phyloP scores from a whole-genome alignment of 2,888 invertebrate genomes.

The Hemaris fuciformis region DNA sequence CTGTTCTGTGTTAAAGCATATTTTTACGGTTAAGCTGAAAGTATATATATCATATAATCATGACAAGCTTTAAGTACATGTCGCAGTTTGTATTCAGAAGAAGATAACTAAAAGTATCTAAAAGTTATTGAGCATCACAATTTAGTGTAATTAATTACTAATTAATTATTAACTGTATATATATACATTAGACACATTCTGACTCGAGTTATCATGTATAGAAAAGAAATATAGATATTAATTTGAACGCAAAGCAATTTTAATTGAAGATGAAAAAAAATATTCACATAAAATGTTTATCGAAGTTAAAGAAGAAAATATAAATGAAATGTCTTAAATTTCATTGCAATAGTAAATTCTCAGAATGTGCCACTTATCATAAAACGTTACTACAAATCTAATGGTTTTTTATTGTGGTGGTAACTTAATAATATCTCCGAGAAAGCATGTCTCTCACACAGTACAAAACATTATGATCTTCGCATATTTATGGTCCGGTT shows the following conservation, averaged over 20 bases:
- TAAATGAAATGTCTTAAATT: background rate
- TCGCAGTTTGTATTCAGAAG: constrained; percentile 20
- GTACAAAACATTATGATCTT: no score
- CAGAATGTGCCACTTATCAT: background rate
- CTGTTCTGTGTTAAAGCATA: no score
- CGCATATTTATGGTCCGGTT: background rate
- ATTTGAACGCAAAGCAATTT: background rate
- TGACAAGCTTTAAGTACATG: background rate
- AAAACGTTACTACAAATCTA: constrained; percentile 15
- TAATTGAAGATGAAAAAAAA: no score
- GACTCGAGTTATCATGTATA: background rate
- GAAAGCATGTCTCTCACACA: constrained; percentile 6
- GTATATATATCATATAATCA: background rate
- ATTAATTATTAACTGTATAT: background rate
- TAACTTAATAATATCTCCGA: constrained; percentile 25
- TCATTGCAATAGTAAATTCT: background rate
- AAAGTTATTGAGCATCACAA: constrained; percentile 66
- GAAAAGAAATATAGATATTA: background rate
- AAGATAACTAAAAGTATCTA: constrained; percentile 21
- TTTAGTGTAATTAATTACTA: constrained; percentile 38
- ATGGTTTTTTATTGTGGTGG: constrained; percentile 35
- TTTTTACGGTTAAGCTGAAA: background rate
- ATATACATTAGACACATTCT: background rate
- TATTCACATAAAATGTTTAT: no score
- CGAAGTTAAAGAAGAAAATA: background rate